Base-by-base conservation (phyloP, 2,888 invertebrate species). In the Bunonema sp. region DNA sequence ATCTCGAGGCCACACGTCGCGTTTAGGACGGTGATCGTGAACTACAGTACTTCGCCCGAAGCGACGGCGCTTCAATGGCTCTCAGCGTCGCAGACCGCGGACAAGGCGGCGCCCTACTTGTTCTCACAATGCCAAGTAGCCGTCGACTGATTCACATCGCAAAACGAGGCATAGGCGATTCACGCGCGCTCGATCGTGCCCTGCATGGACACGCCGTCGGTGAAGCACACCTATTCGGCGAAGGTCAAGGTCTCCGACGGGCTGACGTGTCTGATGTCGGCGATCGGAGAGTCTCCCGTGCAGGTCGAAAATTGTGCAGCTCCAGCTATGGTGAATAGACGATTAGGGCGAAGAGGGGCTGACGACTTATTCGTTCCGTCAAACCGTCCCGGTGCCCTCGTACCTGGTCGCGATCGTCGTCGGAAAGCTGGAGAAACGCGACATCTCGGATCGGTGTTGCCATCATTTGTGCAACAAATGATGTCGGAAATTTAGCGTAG, bases 131-230 rank as follows among this genome's bases (percentile, higher is more conserved):
- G 57, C 41, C 57, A 57, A 37, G 34, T n/a, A n/a, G n/a, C n/a
- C n/a, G n/a, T n/a, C n/a, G n/a, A n/a, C n/a, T n/a, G n/a, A n/a
- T n/a, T n/a, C n/a, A n/a, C n/a, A n/a, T n/a, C n/a, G n/a, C n/a
- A n/a, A n/a, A n/a, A n/a, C n/a, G n/a, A n/a, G n/a, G n/a, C n/a
- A n/a, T n/a, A 54, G 37, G 55, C 61, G 4, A 66, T 66, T 37
- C 62, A 61, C 41, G 22, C 62, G 16, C 47, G 61, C 19, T 63
- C 87, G 2, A 78, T 88, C 52, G 58, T 87, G 2, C 89, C 89
- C 0, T 88, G 87, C 64, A 88, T 88, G 88, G 89, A 74, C 86
- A 89, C 74, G 80, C 88, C 89, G 0, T 78, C 80, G 0, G 82
- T 87, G 0, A 91, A 91, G 72, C 79, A 80, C 53, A 80, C 82